Evolutionary conservation across 1,140 invertebrate species (phyloP), one percentile per base, ranked within the genome.

Genomic region (Teleopsis dalmanni): DNA sequence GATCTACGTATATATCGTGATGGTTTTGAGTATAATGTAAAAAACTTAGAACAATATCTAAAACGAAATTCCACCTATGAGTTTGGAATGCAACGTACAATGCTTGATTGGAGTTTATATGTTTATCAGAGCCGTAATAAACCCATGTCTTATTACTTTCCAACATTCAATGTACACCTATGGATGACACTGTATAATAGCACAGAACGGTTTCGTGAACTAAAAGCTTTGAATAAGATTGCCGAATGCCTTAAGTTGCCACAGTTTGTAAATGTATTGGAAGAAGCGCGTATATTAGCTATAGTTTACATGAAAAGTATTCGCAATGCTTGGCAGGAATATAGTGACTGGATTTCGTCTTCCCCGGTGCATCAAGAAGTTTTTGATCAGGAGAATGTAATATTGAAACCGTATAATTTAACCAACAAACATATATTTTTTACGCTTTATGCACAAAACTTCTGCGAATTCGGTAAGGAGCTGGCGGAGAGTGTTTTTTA

Each of bases 271-370:
- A 64, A 62, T 31, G 64, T 61, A 2, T 35, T 68, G 27, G 62
- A 62, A 3, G 65, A 68, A 38, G 65, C 64, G 3, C 46, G 62
- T 0, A 55, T 65, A 46, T 47, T 68, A 35, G 62, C 65, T 7
- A 51, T 68, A 0, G 56, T 68, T n/a, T 68, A 68, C 41, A 19
- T 68, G 27, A 68, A 68, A 46, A 67, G 64, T 23, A 65, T 68
- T 13, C 52, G 59, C 1, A 51, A 53, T 21, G 47, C 60, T 3
- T 68, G 62, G 60, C 46, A 56, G 14, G 62, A 68, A 21, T 68
- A 67, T 31, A 54, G 50, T 6, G 40, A 52, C 10, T 68, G 64
- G 65, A 61, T 54, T 0, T 34, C n/a, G 1, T 23, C 47, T 0
- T 13, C 16, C 0, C 9, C 33, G 1, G 35, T 42, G 16, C 37